Percentiles rank a stretch among this genome's conserved stretches.
Evolutionary conservation across 1,140 invertebrate species (phyloP).

Genomic region (Aphis craccivora): DNA sequence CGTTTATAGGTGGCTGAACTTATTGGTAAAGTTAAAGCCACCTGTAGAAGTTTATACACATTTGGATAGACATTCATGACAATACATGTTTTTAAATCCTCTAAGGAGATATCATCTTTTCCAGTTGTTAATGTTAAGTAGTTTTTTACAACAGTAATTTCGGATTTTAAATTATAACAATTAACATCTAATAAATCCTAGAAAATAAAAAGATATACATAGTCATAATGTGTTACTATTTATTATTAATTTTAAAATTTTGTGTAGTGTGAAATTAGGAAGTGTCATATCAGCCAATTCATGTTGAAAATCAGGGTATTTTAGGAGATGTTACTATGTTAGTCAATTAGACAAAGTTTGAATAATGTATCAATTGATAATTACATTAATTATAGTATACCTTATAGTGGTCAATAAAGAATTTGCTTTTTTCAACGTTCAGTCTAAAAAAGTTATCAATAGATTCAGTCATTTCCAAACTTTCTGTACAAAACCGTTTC

Average conservation of each 20-base stretch:
- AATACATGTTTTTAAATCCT: slow-evolving; percentile 20
- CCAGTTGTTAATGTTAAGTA: slow-evolving; percentile 18
- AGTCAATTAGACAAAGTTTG: not conserved
- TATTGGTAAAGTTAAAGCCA: not conserved
- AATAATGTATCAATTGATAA: not conserved
- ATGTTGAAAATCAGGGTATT: too few species aligned
- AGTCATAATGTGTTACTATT: too few species aligned
- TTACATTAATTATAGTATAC: not conserved
- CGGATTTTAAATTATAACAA: slow-evolving; percentile 9
- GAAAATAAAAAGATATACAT: not conserved
- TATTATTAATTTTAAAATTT: too few species aligned
- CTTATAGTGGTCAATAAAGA: not conserved
- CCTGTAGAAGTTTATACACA: slow-evolving; percentile 20
- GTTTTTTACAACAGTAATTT: slow-evolving; percentile 24
- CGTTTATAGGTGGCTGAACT: not conserved
- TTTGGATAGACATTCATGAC: not conserved
- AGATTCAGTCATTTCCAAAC: not conserved
- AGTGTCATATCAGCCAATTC: too few species aligned
- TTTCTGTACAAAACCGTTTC: not conserved
- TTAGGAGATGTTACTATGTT: too few species aligned
- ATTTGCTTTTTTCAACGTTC: not conserved
- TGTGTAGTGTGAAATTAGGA: too few species aligned
- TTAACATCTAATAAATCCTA: slow-evolving; percentile 2
- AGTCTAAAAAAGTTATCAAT: slow-evolving; percentile 21
- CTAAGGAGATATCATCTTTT: slow-evolving; percentile 37